Percentiles rank a stretch among this genome's conserved stretches.
Conservation (phyloP, 2,888 invertebrate species). For the Leptopterna dolabrata region DNA sequence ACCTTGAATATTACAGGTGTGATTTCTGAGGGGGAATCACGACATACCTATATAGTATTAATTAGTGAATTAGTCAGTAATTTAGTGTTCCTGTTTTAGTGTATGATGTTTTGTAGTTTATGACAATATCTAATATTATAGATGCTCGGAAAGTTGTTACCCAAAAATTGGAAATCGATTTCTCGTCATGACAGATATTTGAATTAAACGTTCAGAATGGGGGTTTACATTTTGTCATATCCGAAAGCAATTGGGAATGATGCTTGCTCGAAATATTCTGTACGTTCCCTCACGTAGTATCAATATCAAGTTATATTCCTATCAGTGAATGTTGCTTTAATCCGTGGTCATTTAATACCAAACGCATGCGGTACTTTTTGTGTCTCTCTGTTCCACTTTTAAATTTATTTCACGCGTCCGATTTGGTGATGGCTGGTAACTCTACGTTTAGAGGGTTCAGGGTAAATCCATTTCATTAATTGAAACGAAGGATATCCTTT, state of each 20-base stretch:
- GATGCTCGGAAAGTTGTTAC: too few species aligned
- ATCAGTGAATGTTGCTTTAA: conserved; percentile 2
- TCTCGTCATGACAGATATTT: too few species aligned
- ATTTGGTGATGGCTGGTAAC: neutral
- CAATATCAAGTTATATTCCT: conserved; percentile 21
- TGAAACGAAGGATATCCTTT: neutral
- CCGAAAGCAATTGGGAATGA: neutral
- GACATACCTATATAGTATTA: too few species aligned
- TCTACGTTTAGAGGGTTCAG: neutral
- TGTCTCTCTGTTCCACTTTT: neutral
- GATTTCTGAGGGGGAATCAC: too few species aligned
- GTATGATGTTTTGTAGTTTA: too few species aligned
- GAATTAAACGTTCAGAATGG: neutral
- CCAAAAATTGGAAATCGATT: too few species aligned
- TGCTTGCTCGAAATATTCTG: neutral
- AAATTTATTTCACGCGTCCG: neutral
- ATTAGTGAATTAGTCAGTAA: too few species aligned
- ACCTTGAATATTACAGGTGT: too few species aligned
- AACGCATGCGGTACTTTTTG: neutral
- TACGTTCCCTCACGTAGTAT: neutral
- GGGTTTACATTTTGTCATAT: neutral
- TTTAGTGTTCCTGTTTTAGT: too few species aligned
- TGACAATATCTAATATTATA: too few species aligned
- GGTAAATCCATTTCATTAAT: neutral
- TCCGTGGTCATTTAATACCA: neutral